Evolutionary conservation across 2,797 vertebrate species (phyloP).

Genomic region (Atherinosoma microstoma): DNA sequence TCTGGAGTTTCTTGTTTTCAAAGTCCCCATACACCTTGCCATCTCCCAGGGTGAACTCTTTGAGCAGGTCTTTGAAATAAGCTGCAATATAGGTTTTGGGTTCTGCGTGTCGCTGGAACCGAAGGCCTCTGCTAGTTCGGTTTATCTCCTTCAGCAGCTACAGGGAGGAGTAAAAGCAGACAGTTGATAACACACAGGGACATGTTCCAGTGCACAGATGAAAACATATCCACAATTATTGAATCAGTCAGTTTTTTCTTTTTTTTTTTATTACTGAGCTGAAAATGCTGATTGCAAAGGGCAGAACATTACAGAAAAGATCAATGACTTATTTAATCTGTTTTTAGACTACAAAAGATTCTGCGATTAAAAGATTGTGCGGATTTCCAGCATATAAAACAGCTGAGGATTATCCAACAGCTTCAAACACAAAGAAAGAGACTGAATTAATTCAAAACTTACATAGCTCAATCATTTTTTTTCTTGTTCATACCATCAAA

Average conservation of each 20-base stretch:
- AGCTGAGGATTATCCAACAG: slow-evolving; percentile 61
- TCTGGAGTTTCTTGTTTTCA: slow-evolving; percentile 96
- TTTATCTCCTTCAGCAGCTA: slow-evolving; percentile 97
- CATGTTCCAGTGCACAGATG: slow-evolving; percentile 42
- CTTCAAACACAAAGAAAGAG: slow-evolving; percentile 45
- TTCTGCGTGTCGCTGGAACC: slow-evolving; percentile 91
- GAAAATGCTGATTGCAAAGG: slow-evolving; percentile 63
- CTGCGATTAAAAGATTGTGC: slow-evolving; percentile 69
- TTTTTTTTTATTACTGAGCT: slow-evolving; percentile 52
- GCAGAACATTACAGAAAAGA: slow-evolving; percentile 58
- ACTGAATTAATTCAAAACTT: slow-evolving; percentile 46
- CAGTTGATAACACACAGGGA: slow-evolving; percentile 48
- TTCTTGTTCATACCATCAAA: slow-evolving; percentile 53
- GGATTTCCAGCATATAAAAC: slow-evolving; percentile 63
- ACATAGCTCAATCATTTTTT: slow-evolving; percentile 41
- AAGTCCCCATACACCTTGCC: slow-evolving; percentile 94
- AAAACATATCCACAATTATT: slow-evolving; percentile 50
- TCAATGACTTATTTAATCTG: slow-evolving; percentile 69
- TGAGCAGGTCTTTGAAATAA: slow-evolving; percentile 94
- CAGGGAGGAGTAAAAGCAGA: slow-evolving; percentile 52
- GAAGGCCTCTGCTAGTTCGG: slow-evolving; percentile 91
- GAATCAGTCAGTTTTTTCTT: slow-evolving; percentile 47
- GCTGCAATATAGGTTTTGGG: slow-evolving; percentile 97
- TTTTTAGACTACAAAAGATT: slow-evolving; percentile 58
- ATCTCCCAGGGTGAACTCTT: slow-evolving; percentile 95